Evolutionary conservation across 2,888 invertebrate genomes (phyloP).

Genomic region (Erpobdella octoculata): DNA sequence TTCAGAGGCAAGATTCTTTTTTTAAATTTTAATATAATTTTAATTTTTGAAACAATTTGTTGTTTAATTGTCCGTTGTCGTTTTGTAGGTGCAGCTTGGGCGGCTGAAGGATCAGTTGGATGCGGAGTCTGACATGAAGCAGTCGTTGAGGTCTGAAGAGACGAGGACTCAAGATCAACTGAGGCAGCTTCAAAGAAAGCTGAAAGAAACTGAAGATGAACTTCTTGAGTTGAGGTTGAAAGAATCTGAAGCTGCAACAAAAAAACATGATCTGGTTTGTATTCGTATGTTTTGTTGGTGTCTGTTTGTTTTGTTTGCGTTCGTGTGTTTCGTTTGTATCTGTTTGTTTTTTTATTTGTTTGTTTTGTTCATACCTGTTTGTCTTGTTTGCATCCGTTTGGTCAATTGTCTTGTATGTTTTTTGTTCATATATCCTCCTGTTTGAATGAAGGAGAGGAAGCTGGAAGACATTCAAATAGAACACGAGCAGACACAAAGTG

Average conservation of each 20-base stretch:
- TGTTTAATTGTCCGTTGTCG: neutral
- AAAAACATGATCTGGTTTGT: constrained; percentile 27
- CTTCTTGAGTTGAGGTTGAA: neutral
- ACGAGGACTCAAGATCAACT: constrained; percentile 69
- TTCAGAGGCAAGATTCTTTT: constrained; percentile 58
- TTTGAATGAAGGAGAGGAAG: constrained; percentile 48
- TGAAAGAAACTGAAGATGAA: constrained; percentile 47
- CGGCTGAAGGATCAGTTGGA: constrained; percentile 68
- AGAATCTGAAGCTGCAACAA: constrained; percentile 12
- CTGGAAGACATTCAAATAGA: constrained; percentile 52
- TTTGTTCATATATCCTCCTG: neutral
- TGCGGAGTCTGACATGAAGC: constrained; percentile 65
- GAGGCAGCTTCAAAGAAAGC: constrained; percentile 66
- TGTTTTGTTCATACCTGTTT: too few relatives aligned
- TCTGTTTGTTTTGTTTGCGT: neutral
- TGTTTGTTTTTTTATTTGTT: neutral
- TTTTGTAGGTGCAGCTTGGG: constrained; percentile 57
- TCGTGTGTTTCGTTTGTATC: neutral
- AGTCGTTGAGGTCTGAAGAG: constrained; percentile 54
- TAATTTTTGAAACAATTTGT: too few relatives aligned
- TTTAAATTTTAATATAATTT: neutral
- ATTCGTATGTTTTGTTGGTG: neutral
- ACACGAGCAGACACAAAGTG: constrained; percentile 55
- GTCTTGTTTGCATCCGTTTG: neutral
- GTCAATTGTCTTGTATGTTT: neutral